A percentile compares a stretch with the other conserved stretches of the same genome.
Evolutionary conservation across 2,888 invertebrate genomes (phyloP).

Genomic region (Hanleya hanleyi): DNA sequence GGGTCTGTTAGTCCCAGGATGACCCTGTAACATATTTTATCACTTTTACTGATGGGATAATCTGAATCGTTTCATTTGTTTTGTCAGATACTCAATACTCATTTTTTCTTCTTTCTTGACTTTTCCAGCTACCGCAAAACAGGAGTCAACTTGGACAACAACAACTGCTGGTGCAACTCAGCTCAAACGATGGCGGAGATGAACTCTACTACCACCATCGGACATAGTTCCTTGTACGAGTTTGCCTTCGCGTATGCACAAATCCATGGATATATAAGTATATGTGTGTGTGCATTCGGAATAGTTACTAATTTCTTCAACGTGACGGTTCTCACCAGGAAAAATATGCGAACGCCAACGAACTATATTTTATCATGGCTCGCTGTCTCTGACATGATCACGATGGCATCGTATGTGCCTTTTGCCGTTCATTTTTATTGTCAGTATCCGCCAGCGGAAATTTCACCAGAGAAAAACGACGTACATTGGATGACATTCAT

Average conservation of each 20-base stretch:
- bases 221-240: background rate
- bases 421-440: conserved; percentile 81
- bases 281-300: conserved; percentile 91
- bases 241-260: conserved; percentile 40
- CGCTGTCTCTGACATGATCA: conserved; percentile 94
- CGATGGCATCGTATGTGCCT: conserved; percentile 92
- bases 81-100: too few species aligned
- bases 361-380: conserved; percentile 89
- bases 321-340: conserved; percentile 86
- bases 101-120: too few species aligned
- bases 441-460: conserved; percentile 42
- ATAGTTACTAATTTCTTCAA: conserved; percentile 92
- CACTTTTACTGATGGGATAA: too few species aligned
- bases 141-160: too few species aligned
- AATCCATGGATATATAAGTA: conserved; percentile 88
- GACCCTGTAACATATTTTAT: too few species aligned
- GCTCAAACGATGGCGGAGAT: too few species aligned
- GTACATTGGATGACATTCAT: conserved; percentile 72
- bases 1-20: too few species aligned
- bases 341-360: conserved; percentile 91
- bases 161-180: too few species aligned
- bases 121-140: too few species aligned
- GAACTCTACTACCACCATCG: too few species aligned
- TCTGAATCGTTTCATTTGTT: too few species aligned
- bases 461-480: conserved; percentile 60